Evolutionary conservation across 2,888 invertebrate species (phyloP), one percentile per base, ranked within the genome.

Genomic region (Drosophila pseudotalamancana): DNA sequence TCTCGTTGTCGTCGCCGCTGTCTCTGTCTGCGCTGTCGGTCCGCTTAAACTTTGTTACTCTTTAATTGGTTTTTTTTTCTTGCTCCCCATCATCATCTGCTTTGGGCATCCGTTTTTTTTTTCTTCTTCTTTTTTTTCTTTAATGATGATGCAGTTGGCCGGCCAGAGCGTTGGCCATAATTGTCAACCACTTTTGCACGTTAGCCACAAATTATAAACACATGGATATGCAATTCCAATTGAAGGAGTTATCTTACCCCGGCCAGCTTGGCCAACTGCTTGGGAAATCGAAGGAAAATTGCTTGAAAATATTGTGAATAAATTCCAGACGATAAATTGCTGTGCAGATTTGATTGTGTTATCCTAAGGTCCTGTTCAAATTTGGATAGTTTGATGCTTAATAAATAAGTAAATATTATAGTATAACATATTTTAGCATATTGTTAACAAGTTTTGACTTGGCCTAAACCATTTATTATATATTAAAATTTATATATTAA

Each of bases 31-130:
- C 16, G 62, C 55, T 68, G 77, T 76, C 80, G 74, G 65, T 61
- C 32, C 61, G 78, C 87, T 68, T 64, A 84, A 77, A 82, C 87
- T 81, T 87, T 87, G 87, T 85, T 77, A 71, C 85, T 87, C 86
- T 77, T 87, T 86, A 86, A 86, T 82, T 83, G 76, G 79, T 87
- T 85, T 87, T 81, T 83, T 75, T 83, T 72, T 49, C 31, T 14
- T 39, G 60, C 77, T 63, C 72, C 57, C 55, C 75, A 71, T 73
- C 75, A 71, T 73, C 60, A 72, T 87, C 81, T 87, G 74, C 84
- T 77, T 77, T 72, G 53, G 87, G 81, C 77, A 80, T 77, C 81
- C 77, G 81, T 60, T 80, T 68, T 55, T 48, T 34, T 46, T 23
- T 18, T 6, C 9, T 21, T n/a, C n/a, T n/a, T n/a, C n/a, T 12